Conservation (phyloP, 2,888 invertebrate genomes). For the Lingula anatina region DNA sequence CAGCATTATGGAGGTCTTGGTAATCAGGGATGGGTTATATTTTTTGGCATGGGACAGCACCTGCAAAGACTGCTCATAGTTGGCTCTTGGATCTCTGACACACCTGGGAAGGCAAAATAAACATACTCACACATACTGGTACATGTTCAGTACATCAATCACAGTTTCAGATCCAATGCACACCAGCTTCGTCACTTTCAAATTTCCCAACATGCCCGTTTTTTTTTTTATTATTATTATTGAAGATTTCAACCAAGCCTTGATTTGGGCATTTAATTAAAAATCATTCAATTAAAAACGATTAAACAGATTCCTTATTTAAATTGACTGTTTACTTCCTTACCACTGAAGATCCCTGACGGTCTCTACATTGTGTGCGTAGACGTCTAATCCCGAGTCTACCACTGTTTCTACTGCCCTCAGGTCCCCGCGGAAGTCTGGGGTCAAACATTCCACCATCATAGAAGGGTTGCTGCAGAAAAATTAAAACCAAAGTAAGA, state of each 20-base stretch:
- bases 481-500: constrained; percentile 3
- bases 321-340: too few relatives aligned
- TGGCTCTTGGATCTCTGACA: constrained; percentile 89
- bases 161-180: not conserved
- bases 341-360: constrained; percentile 80
- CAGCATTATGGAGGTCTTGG: constrained; percentile 97
- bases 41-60: constrained; percentile 79
- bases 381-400: constrained; percentile 84
- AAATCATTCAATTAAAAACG: too few relatives aligned
- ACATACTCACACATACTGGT: not conserved
- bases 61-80: constrained; percentile 80
- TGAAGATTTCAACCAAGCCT: too few relatives aligned
- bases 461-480: constrained; percentile 60
- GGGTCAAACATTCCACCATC: constrained; percentile 92
- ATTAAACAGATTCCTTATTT: too few relatives aligned
- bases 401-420: constrained; percentile 72
- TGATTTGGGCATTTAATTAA: too few relatives aligned
- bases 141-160: not conserved
- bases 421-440: constrained; percentile 85
- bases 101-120: constrained; percentile 51
- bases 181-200: not conserved
- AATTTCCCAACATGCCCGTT: too few relatives aligned
- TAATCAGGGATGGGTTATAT: constrained; percentile 75
- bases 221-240: too few relatives aligned
- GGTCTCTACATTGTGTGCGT: constrained; percentile 98